Conservation (phyloP, 2,113 vertebrate species). For the Heterocephalus glaber region DNA sequence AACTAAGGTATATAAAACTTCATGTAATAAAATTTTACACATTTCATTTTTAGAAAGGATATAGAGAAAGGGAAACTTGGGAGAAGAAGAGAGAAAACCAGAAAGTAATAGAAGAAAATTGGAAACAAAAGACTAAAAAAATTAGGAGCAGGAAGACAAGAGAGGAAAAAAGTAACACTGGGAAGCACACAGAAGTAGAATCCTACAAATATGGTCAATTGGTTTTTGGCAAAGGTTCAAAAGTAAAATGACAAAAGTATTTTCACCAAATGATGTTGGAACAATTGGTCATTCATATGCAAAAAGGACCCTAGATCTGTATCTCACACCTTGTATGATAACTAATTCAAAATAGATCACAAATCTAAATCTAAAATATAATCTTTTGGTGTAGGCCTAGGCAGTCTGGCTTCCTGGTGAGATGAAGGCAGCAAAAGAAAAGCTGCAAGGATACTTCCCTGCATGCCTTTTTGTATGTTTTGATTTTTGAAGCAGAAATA, state of each 20-base stretch:
- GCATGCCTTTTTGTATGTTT: not conserved
- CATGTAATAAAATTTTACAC: slow-evolving; percentile 35
- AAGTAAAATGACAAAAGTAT: not conserved
- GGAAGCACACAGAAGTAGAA: not conserved
- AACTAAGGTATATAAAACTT: slow-evolving; percentile 41
- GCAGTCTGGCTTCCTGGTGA: not conserved
- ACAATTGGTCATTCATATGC: not conserved
- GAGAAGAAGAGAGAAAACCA: not conserved
- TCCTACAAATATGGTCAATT: slow-evolving; percentile 17
- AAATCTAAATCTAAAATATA: slow-evolving; percentile 40
- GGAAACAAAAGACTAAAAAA: slow-evolving; percentile 73
- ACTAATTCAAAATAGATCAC: slow-evolving; percentile 50
- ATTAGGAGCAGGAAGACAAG: slow-evolving; percentile 55
- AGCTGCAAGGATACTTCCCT: not conserved
- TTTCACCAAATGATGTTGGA: slow-evolving; percentile 38
- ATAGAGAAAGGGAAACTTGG: not conserved
- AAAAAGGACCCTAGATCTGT: slow-evolving; percentile 15
- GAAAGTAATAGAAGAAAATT: slow-evolving; percentile 78
- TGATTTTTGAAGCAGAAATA: slow-evolving; percentile 53
- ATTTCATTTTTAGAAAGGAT: slow-evolving; percentile 69
- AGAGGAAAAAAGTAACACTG: not conserved
- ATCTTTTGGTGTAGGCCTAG: not conserved
- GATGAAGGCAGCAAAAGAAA: not conserved
- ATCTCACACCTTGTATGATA: not conserved
- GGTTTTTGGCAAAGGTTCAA: slow-evolving; percentile 45